phyloP scores from a whole-genome alignment of 2,888 invertebrate species.

The Heliothis peltigera region DNA sequence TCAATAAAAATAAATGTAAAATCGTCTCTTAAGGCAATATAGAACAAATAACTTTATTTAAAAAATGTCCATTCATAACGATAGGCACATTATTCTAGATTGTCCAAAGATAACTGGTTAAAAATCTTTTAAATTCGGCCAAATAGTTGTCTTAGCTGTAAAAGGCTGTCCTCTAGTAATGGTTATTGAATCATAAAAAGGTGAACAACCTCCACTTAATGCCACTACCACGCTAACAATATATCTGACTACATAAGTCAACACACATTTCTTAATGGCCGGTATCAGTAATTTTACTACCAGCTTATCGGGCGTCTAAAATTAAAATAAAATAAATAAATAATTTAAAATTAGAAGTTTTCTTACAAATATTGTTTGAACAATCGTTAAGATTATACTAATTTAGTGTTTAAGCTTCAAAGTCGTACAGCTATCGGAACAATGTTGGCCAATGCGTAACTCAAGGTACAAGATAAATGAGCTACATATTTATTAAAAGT shows the following conservation, averaged over 20 bases:
- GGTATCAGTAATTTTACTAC: conserved; percentile 16
- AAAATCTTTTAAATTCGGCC: conserved; percentile 22
- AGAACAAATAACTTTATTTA: background rate
- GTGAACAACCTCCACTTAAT: conserved; percentile 63
- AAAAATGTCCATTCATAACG: background rate
- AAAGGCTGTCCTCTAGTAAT: conserved; percentile 41
- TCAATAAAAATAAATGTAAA: conserved; percentile 1
- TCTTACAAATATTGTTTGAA: conserved; percentile 19
- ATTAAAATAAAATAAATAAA: conserved; percentile 24
- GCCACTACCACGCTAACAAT: conserved; percentile 42
- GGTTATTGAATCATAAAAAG: conserved; percentile 59
- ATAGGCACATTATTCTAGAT: no score
- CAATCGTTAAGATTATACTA: conserved; percentile 54
- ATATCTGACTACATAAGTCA: conserved; percentile 48
- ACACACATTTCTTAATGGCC: conserved; percentile 39
- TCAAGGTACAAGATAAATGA: conserved; percentile 84
- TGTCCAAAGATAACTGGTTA: conserved; percentile 4
- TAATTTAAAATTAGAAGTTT: conserved; percentile 4
- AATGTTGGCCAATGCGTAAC: conserved; percentile 75
- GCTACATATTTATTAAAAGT: conserved; percentile 84
- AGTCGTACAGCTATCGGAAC: conserved; percentile 62
- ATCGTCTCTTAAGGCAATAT: conserved; percentile 7
- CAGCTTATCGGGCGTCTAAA: conserved; percentile 7
- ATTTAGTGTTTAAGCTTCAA: conserved; percentile 58
- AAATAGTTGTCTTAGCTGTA: conserved; percentile 40